Percentiles rank a stretch among this genome's conserved stretches.
These are phyloP conservation scores for Callinectes sapidus DNA, from an alignment of 2,888 invertebrate genomes.

Conservation along the genomic window DNA sequence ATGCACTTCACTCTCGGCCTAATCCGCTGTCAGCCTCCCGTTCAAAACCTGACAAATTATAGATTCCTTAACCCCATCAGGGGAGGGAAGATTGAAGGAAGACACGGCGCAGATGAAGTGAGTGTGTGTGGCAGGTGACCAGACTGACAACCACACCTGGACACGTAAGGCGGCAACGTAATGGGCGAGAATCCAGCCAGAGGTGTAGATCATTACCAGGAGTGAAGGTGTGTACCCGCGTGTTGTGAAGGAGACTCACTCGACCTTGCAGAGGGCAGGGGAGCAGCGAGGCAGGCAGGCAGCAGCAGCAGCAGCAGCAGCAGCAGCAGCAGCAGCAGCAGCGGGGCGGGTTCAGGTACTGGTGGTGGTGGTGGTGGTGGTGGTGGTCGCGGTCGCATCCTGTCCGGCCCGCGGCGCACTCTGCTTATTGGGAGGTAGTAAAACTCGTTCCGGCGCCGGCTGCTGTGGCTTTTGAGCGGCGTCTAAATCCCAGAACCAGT, in stretches of 20 bases:
- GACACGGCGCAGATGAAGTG: too few species aligned
- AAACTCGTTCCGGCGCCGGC: constrained; percentile 31
- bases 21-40: too few species aligned
- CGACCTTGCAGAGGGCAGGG: constrained; percentile 34
- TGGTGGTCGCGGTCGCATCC: background rate
- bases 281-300: background rate
- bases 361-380: background rate
- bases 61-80: too few species aligned
- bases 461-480: background rate
- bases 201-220: background rate
- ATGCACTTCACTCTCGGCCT: too few species aligned
- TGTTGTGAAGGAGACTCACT: constrained; percentile 12
- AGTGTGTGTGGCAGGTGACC: too few species aligned
- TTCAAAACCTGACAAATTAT: too few species aligned
- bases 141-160: too few species aligned
- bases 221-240: background rate
- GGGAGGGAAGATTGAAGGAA: too few species aligned
- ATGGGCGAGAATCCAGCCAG: background rate
- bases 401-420: constrained; percentile 27
- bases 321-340: background rate
- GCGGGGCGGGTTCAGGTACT: background rate
- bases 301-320: too few species aligned
- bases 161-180: background rate
- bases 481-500: background rate
- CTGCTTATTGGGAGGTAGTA: constrained; percentile 15